Conservation (phyloP, 2,113 vertebrate genomes). For the Clinocottus analis region DNA sequence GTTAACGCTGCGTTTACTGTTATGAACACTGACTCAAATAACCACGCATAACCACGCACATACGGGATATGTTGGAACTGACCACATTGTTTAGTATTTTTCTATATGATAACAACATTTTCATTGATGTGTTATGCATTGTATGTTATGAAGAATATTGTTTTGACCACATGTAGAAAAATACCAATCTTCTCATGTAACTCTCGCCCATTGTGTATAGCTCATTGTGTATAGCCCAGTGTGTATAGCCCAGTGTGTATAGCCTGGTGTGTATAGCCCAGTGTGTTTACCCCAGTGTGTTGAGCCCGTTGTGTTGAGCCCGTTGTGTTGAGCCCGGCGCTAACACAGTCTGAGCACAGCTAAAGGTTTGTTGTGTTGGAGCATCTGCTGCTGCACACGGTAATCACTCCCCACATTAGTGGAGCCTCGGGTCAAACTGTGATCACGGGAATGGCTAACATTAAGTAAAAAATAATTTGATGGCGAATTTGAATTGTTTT, state of each 20-base stretch:
- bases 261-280: too few relatives aligned
- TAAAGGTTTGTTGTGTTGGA: slow-evolving; percentile 25
- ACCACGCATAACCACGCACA: too few relatives aligned
- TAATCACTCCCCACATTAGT: slow-evolving; percentile 27
- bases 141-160: neutral
- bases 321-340: slow-evolving; percentile 11
- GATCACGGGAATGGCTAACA: slow-evolving; percentile 49
- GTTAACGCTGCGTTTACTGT: neutral
- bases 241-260: too few relatives aligned
- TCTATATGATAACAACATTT: neutral
- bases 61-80: too few relatives aligned
- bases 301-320: too few relatives aligned
- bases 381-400: slow-evolving; percentile 23
- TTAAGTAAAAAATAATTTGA: slow-evolving; percentile 34
- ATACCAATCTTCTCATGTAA: neutral
- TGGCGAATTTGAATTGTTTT: slow-evolving; percentile 41
- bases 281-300: too few relatives aligned
- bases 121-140: neutral
- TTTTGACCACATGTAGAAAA: neutral
- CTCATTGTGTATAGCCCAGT: too few relatives aligned
- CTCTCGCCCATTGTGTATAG: neutral
- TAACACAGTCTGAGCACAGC: slow-evolving; percentile 12
- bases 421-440: slow-evolving; percentile 19
- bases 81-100: too few relatives aligned
- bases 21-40: too few relatives aligned